Evolutionary conservation across 35 echinoderm and acorn worm species (phyloP).

Genomic region (Ophiothrix spiculata): DNA sequence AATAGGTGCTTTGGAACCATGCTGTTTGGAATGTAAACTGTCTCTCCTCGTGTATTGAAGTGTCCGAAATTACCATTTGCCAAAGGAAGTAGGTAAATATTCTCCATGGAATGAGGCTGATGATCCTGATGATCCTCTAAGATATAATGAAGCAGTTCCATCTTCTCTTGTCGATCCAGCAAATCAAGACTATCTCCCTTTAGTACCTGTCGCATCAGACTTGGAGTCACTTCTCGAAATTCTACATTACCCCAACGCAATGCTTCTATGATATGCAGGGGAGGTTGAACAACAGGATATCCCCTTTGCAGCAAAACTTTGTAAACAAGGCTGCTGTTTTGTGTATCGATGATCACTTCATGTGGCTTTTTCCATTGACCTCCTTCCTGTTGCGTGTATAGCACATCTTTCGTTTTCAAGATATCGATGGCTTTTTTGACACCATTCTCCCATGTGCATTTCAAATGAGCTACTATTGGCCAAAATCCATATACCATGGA

Average conservation of each 20-base stretch:
- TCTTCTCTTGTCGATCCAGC: not conserved
- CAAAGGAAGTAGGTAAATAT: slow-evolving; percentile 42
- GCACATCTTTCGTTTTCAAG: slow-evolving; percentile 34
- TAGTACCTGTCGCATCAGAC: not conserved
- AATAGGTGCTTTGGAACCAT: not conserved
- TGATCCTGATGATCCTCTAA: not conserved
- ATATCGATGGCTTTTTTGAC: slow-evolving; percentile 30
- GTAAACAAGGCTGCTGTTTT: slow-evolving; percentile 3
- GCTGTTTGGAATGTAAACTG: not conserved
- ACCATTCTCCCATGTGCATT: slow-evolving; percentile 40
- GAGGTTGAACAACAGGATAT: not conserved
- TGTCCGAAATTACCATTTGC: not conserved
- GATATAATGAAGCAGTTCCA: not conserved
- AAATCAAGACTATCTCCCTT: not conserved
- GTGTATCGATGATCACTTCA: slow-evolving; percentile 20
- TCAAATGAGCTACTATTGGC: slow-evolving; percentile 28
- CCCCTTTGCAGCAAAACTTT: slow-evolving; percentile 22
- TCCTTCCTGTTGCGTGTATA: slow-evolving; percentile 34
- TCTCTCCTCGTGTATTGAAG: not conserved
- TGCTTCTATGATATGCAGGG: slow-evolving; percentile 13
- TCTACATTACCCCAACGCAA: slow-evolving; percentile 1
- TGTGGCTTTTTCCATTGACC: slow-evolving; percentile 50
- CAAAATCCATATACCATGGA: slow-evolving; percentile 59
- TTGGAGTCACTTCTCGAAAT: not conserved
- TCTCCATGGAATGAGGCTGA: not conserved